Conservation (phyloP, 2,797 vertebrate genomes). For the Okamejei kenojei region DNA sequence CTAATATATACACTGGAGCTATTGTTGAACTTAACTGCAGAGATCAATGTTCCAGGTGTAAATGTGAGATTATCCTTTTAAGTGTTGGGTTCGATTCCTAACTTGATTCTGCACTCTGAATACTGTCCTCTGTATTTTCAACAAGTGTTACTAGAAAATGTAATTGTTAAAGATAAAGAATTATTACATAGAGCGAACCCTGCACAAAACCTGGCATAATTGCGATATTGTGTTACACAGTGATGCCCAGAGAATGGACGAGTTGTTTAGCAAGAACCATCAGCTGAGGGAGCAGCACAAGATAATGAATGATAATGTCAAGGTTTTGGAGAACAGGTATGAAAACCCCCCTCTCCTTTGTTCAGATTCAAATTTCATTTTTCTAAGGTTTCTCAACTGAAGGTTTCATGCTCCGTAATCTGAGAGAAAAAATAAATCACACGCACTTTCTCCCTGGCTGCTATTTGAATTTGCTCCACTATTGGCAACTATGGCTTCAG, state of each 20-base stretch:
- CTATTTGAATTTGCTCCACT: neutral
- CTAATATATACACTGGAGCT: neutral
- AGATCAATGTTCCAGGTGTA: neutral
- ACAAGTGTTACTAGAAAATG: neutral
- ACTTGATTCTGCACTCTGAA: no score
- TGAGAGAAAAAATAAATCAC: neutral
- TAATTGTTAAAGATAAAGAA: neutral
- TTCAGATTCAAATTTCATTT: neutral
- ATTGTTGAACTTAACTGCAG: neutral
- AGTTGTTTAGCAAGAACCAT: slow-evolving; percentile 85
- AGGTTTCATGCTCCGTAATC: neutral
- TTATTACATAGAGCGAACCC: neutral
- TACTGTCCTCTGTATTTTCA: neutral
- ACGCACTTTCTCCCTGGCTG: neutral
- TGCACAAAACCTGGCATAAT: neutral
- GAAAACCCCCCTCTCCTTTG: slow-evolving; percentile 30
- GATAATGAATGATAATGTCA: slow-evolving; percentile 82
- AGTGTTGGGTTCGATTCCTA: no score
- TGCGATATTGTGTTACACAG: slow-evolving; percentile 51
- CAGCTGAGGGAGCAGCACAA: slow-evolving; percentile 86
- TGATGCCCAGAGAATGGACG: slow-evolving; percentile 81
- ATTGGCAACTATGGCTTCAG: neutral
- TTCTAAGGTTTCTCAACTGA: neutral
- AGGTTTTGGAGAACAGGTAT: slow-evolving; percentile 88
- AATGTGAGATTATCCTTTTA: no score